A percentile compares a stretch with the other conserved stretches of the same genome.
Evolutionary conservation across 2,888 invertebrate species (phyloP).

Genomic region (Tipula helvola): DNA sequence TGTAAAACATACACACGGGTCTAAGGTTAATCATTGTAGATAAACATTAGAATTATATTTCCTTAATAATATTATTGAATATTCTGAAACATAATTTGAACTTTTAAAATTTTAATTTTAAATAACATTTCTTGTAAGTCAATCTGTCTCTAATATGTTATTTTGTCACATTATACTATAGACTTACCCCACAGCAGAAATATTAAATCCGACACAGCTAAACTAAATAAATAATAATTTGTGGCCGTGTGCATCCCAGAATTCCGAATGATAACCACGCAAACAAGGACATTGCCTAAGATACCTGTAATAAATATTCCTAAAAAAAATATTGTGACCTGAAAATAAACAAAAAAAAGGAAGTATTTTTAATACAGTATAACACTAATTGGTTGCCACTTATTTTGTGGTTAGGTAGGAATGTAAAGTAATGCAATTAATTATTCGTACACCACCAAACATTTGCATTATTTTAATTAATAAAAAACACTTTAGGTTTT

Average conservation of each 20-base stretch:
- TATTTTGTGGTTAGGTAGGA: neutral
- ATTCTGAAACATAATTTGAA: no score
- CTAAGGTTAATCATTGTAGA: no score
- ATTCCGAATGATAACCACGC: conserved; percentile 70
- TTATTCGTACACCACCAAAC: no score
- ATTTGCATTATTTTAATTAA: no score
- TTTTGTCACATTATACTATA: neutral
- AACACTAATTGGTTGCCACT: conserved; percentile 15
- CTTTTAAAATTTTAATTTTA: no score
- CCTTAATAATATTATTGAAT: no score
- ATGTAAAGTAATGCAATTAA: no score
- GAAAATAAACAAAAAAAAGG: conserved; percentile 16
- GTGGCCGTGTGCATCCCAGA: conserved; percentile 79
- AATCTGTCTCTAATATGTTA: neutral
- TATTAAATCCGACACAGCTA: conserved; percentile 75
- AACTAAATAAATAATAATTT: conserved; percentile 81
- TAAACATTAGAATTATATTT: no score
- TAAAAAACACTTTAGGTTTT: no score
- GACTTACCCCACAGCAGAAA: conserved; percentile 69
- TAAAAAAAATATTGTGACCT: conserved; percentile 54
- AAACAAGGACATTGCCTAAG: conserved; percentile 72
- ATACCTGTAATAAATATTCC: conserved; percentile 73
- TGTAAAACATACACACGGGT: no score
- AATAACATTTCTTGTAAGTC: neutral
- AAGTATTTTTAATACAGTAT: conserved; percentile 19